Evolutionary conservation across 2,113 vertebrate genomes (phyloP).

Genomic region (Ochotona princeps): DNA sequence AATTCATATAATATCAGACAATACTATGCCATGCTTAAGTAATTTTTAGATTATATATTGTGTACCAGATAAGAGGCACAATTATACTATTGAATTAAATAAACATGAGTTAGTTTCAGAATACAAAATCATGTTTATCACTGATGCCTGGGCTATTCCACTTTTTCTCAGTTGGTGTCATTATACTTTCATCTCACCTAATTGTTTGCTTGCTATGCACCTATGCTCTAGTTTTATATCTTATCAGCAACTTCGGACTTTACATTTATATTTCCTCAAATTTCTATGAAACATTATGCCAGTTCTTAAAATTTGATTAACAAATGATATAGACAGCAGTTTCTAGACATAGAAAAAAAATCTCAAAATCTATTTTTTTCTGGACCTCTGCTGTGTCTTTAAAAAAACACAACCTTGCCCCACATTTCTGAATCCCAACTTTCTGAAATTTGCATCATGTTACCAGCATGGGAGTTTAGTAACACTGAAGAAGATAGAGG

Average conservation of each 20-base stretch:
- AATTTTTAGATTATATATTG: constrained; percentile 34
- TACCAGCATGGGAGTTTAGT: neutral
- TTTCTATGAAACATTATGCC: neutral
- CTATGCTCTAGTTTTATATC: neutral
- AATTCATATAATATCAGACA: constrained; percentile 12
- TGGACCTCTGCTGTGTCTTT: neutral
- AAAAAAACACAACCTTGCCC: neutral
- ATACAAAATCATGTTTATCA: neutral
- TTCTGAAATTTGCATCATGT: constrained; percentile 15
- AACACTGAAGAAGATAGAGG: neutral
- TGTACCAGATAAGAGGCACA: constrained; percentile 5
- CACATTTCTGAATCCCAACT: neutral
- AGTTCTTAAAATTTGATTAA: constrained; percentile 4
- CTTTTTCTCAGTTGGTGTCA: neutral
- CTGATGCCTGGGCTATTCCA: neutral
- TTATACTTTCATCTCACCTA: neutral
- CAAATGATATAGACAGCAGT: neutral
- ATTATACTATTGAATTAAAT: neutral
- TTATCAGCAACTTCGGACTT: neutral
- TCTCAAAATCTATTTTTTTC: neutral
- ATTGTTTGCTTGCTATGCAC: neutral
- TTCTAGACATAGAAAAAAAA: constrained; percentile 20
- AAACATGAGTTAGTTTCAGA: neutral
- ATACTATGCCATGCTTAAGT: neutral
- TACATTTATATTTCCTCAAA: neutral